Evolutionary conservation across 2,888 invertebrate species (phyloP), one percentile per base, ranked within the genome.

Genomic region (Masnerella sp.): DNA sequence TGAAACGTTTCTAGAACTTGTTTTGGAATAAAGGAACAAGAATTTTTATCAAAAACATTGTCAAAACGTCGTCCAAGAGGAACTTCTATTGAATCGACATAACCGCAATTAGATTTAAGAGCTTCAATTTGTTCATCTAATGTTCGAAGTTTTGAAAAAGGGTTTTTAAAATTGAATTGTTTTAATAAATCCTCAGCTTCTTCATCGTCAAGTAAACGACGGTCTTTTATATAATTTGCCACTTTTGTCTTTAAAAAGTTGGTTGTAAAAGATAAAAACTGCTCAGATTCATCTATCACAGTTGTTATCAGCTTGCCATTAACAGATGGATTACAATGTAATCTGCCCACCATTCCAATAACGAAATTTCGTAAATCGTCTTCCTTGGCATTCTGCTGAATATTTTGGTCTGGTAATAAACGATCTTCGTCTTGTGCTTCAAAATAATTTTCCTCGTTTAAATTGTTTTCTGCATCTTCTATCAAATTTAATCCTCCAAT

Each of bases 301-400:
- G 51, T 42, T 8, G 40, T 9, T 17, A 38, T 52, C 28, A 54
- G 45, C 25, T 14, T 54, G 22, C 40, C 65, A 38, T 69, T 76
- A 70, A 76, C 67, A n/a, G 75, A 67, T 34, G 45, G 40, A 22
- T 73, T 59, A 20, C 56, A 52, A 18, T 70, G 68, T 9, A 75
- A 36, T n/a, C 67, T 15, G 8, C 12, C 36, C 34, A 61, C 30
- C 69, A 61, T 61, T 25, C 42, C 47, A 3, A 71, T 38, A 25
- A 71, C 11, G 34, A 45, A 70, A 0, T 32, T 11, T 47, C 36
- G 15, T 9, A 49, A 36, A 62, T 56, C 17, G 7, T 47, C 11
- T 17, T 18, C 15, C 5, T 11, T 28, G 9, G 18, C 14, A 18
- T 61, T 52, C 12, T 56, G 30, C 20, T 36, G 12, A 42, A 34